Percentiles rank a stretch among this genome's conserved stretches.
These are phyloP conservation scores for Centropyge bicolor DNA, from an alignment of 2,797 vertebrate species.

Conservation along the genomic window DNA sequence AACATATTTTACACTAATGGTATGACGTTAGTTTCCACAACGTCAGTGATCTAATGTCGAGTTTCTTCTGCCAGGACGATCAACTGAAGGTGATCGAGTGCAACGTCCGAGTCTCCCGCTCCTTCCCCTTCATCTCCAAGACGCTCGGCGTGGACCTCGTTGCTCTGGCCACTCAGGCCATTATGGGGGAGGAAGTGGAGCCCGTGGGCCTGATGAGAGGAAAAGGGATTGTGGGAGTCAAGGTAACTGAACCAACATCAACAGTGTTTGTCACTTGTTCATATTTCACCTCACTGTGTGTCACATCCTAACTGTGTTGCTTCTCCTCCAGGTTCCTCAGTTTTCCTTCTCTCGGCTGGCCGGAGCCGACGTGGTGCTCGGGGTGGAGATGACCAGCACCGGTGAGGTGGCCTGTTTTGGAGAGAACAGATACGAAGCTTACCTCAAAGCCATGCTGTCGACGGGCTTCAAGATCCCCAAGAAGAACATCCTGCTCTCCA, in stretches of 20 bases:
- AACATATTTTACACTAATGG: no score
- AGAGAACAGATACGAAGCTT: slow-evolving; percentile 97
- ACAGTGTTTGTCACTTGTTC: background rate
- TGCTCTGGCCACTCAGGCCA: slow-evolving; percentile 92
- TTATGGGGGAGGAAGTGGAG: slow-evolving; percentile 94
- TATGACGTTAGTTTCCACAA: no score
- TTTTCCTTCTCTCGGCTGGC: slow-evolving; percentile 98
- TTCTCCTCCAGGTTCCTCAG: slow-evolving; percentile 91
- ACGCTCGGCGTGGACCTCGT: slow-evolving; percentile 95
- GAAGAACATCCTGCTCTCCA: slow-evolving; percentile 97
- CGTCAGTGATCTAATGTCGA: no score
- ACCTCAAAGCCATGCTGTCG: slow-evolving; percentile 98
- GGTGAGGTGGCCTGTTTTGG: slow-evolving; percentile 98
- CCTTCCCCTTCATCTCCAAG: slow-evolving; percentile 97
- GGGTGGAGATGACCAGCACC: slow-evolving; percentile 98
- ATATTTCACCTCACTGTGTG: no score
- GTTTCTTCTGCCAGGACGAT: slow-evolving; percentile 80
- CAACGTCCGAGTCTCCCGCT: slow-evolving; percentile 96
- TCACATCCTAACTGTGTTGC: fast-evolving
- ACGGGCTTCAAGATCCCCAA: slow-evolving; percentile 98
- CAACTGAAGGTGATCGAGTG: slow-evolving; percentile 99
- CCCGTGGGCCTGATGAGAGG: slow-evolving; percentile 94
- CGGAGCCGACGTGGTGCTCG: slow-evolving; percentile 95
- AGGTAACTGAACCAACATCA: slow-evolving; percentile 82
- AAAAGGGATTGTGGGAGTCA: slow-evolving; percentile 94